phyloP scores from a whole-genome alignment of 2,797 vertebrate genomes.

The Stomatorhinus walkeri region DNA sequence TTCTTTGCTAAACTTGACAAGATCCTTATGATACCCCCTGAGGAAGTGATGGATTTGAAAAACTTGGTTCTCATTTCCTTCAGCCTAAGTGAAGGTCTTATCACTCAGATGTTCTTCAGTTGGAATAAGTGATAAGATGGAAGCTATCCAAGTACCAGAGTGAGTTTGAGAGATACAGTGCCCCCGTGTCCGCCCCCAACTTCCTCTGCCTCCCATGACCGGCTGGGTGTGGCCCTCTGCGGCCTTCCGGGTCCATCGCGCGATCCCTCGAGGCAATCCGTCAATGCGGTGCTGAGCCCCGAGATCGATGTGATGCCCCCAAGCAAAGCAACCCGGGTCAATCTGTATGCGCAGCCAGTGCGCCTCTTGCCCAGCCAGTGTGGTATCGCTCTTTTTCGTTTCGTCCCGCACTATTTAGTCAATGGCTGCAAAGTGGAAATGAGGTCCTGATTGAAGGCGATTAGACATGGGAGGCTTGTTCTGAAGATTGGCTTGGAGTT shows the following conservation, averaged over 20 bases:
- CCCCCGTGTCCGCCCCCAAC: not conserved
- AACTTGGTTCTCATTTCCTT: not conserved
- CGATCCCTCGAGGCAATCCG: slow-evolving; percentile 46
- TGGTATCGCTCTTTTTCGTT: slow-evolving; percentile 16
- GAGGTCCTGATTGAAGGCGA: slow-evolving; percentile 26
- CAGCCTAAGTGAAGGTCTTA: slow-evolving; percentile 2
- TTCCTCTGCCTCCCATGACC: not conserved
- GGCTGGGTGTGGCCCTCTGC: not conserved
- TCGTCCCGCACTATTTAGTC: slow-evolving; percentile 10
- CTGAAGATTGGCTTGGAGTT: slow-evolving; percentile 26
- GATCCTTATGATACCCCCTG: not conserved
- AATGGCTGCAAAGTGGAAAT: slow-evolving; percentile 30
- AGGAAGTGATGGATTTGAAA: slow-evolving; percentile 1
- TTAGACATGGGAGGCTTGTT: slow-evolving; percentile 35
- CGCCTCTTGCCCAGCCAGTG: slow-evolving; percentile 29
- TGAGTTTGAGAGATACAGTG: not conserved
- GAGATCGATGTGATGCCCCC: slow-evolving; percentile 35
- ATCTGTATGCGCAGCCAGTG: slow-evolving; percentile 36
- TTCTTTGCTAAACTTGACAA: not conserved
- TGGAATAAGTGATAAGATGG: slow-evolving; percentile 9
- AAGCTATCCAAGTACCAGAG: not conserved
- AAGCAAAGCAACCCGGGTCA: slow-evolving; percentile 45
- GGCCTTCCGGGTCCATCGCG: slow-evolving; percentile 31
- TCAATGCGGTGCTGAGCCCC: slow-evolving; percentile 39
- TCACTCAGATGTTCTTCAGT: not conserved